Conservation (phyloP, 2,888 invertebrate species). For the Bugulina stolonifera region DNA sequence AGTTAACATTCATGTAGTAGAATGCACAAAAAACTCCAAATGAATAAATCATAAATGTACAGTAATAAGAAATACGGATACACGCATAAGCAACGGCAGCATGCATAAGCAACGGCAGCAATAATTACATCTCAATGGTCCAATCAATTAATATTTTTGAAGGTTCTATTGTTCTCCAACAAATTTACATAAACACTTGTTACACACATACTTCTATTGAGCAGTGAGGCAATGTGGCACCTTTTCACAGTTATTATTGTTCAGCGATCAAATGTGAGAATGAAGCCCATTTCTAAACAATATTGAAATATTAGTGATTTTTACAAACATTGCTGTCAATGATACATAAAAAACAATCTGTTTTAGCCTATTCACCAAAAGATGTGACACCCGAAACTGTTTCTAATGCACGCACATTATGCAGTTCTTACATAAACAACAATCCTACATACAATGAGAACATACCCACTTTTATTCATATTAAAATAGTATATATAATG, state of each 20-base stretch:
- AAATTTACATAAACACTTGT: background rate
- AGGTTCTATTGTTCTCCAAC: background rate
- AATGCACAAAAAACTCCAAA: background rate
- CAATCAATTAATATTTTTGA: background rate
- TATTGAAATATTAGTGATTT: background rate
- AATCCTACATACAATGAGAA: too few relatives aligned
- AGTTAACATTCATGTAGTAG: background rate
- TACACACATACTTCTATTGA: too few relatives aligned
- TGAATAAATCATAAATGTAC: too few relatives aligned
- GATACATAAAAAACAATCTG: background rate
- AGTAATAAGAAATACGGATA: too few relatives aligned
- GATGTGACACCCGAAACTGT: background rate
- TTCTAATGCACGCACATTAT: background rate
- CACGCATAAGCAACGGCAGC: too few relatives aligned
- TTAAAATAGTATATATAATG: too few relatives aligned
- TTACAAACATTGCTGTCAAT: background rate
- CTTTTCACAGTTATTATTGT: background rate
- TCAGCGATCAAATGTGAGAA: background rate
- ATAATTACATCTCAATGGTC: background rate
- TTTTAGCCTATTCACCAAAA: background rate
- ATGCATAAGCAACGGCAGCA: background rate
- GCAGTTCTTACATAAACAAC: background rate
- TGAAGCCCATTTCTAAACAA: background rate
- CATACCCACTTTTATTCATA: too few relatives aligned
- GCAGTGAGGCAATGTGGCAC: conserved; percentile 11